A percentile compares a stretch with the other conserved stretches of the same genome.
phyloP scores from a whole-genome alignment of 2,888 invertebrate species.

The Oscheius sp. region DNA sequence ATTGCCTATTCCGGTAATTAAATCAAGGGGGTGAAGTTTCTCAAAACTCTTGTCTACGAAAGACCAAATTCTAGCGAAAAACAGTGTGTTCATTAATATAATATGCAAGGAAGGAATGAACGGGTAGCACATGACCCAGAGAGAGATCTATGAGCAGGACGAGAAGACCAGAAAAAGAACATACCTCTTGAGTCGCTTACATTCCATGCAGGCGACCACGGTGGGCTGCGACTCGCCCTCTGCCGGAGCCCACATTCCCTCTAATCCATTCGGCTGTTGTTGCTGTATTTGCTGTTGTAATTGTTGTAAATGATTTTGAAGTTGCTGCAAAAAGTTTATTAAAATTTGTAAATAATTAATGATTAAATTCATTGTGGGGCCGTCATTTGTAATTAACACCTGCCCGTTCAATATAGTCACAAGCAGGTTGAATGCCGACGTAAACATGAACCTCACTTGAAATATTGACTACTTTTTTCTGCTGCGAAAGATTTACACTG shows the following conservation, averaged over 20 bases:
- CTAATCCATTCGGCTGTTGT: slow-evolving; percentile 37
- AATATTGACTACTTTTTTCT: no score
- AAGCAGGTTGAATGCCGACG: no score
- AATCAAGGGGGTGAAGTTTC: neutral
- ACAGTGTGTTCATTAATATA: slow-evolving; percentile 32
- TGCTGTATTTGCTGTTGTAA: slow-evolving; percentile 23
- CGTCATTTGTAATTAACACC: neutral
- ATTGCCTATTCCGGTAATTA: slow-evolving; percentile 1
- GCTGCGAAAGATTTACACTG: no score
- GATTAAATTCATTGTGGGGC: neutral
- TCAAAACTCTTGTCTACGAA: neutral
- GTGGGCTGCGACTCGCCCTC: slow-evolving; percentile 37
- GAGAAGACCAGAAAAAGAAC: slow-evolving; percentile 11
- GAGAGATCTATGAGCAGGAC: neutral
- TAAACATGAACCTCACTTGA: no score
- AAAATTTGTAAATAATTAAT: neutral
- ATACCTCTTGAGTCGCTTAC: slow-evolving; percentile 35
- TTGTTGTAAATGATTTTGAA: slow-evolving; percentile 32
- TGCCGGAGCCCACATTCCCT: slow-evolving; percentile 33
- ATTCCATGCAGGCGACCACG: slow-evolving; percentile 31
- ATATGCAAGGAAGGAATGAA: slow-evolving; percentile 28
- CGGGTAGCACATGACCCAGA: slow-evolving; percentile 19
- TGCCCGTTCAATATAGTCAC: slow-evolving; percentile 1
- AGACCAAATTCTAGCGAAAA: neutral
- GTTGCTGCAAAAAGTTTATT: slow-evolving; percentile 15